Percentiles rank a stretch among this genome's conserved stretches.
phyloP scores from a whole-genome alignment of 2,113 vertebrate genomes.

The Athene noctua region DNA sequence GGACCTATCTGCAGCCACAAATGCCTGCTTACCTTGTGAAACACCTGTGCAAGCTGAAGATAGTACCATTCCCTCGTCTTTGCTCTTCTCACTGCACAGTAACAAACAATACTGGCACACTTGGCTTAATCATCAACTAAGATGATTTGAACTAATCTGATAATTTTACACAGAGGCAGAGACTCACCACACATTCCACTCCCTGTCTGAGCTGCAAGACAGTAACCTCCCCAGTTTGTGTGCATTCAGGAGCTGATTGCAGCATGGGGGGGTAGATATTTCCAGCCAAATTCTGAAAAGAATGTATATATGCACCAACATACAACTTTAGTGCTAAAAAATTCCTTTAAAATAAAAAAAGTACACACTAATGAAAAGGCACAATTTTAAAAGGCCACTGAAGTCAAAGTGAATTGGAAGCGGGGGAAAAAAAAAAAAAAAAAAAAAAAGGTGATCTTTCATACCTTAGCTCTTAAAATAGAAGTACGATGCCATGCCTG shows the following conservation, averaged over 20 bases:
- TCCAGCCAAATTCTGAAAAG: background rate
- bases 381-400: background rate
- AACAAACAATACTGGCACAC: background rate
- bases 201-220: background rate
- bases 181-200: background rate
- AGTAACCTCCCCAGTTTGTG: background rate
- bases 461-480: constrained; percentile 28
- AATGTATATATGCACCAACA: background rate
- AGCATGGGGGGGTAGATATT: rapidly evolving
- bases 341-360: background rate
- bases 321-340: background rate
- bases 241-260: background rate
- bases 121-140: background rate
- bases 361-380: background rate
- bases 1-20: background rate
- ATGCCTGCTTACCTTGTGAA: background rate
- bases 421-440: background rate
- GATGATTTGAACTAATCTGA: background rate
- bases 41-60: background rate
- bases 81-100: background rate
- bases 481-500: background rate
- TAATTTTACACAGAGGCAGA: background rate
- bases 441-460: background rate
- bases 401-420: background rate
- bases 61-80: background rate